Evolutionary conservation across 2,113 vertebrate genomes (phyloP), one percentile per base, ranked within the genome.

Genomic region (Periophthalmodon schlosseri): DNA sequence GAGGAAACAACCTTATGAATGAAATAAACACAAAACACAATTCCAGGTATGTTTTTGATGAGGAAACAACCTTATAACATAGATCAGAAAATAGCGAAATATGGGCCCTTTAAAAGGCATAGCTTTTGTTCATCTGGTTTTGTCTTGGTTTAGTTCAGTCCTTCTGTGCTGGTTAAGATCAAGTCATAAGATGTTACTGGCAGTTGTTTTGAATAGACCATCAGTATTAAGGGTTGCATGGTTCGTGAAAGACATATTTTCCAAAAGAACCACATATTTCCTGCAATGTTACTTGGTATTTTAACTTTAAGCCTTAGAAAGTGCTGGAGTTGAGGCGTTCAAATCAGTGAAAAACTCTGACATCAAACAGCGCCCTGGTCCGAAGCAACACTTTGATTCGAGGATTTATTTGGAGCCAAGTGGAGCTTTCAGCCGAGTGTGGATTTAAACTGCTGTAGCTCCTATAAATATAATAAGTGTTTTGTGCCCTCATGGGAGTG

Each of bases 341-440:
- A 50, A 83, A 76, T 79, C 73, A 12, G 5, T 72, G 76, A 44
- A 68, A 70, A 76, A 63, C 0, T 5, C 34, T 73, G 63, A 77
- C 14, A 82, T 87, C 69, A 88, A 74, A 88, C 70, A 75, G 49
- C 39, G 66, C 16, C n/a, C 3, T 74, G 69, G 71, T 74, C 56
- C 64, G 67, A 64, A 74, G 76, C n/a, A 13, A 56, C 56, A 68
- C 56, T 72, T 77, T 77, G 79, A 84, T 79, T 82, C 46, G 33
- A 58, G 70, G 18, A 71, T 66, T 20, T 39, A 24, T 81, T 72
- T 84, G 58, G n/a, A 67, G 73, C 63, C 63, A n/a, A 78, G 52
- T 16, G 14, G 13, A n/a, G 28, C 23, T 1, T 60, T 70, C 61
- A 39, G 33, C 34, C 34, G 54, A 69, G 65, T 75, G 57, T 10